Base-by-base conservation (phyloP, 1,140 invertebrate species). In the Triops cancriformis region DNA sequence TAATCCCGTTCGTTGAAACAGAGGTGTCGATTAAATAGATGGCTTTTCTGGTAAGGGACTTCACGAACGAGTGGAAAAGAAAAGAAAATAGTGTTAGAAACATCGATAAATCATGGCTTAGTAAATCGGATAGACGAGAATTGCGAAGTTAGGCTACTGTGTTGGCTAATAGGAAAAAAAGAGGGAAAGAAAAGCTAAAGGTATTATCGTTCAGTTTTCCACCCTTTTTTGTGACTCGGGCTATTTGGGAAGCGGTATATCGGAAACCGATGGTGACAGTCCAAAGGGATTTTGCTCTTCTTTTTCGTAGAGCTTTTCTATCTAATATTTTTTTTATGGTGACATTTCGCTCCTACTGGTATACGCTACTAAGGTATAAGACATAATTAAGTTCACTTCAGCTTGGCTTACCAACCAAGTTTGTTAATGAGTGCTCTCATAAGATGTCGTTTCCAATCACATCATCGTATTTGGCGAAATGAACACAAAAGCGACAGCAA, bases 241-340 rank as follows among this genome's bases (percentile, higher is more conserved):
- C 14, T 14, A 12, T 14, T 23, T 14, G 10, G 14, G 45, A n/a
- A 64, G 14, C 45, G 14, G 14, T 64, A 10, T 64, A 64, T 64
- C 51, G 51, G 51, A 64, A 64, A 23, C 0, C 51, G 51, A 64
- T 64, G 51, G 14, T 64, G 6, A 64, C 18, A 64, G 14, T 23
- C 51, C 51, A 64, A 64, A 64, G 51, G 51, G 51, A 64, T 64
- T 64, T 64, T 64, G n/a, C 23, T 64, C 51, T 23, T 64, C 51
- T 9, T 23, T 64, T 64, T 64, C n/a, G 51, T n/a, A 64, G 18
- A 64, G 0, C 0, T 64, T 64, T 64, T 23, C 3, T 64, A n/a
- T 64, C 23, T 18, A 18, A 64, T 64, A 64, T 10, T 4, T 6
- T 64, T 64, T 64, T 18, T 10, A 2, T 64, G 14, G 1, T 64